A percentile compares a stretch with the other conserved stretches of the same genome.
Conservation (phyloP, 2,113 vertebrate genomes). For the Fregetta grallaria region DNA sequence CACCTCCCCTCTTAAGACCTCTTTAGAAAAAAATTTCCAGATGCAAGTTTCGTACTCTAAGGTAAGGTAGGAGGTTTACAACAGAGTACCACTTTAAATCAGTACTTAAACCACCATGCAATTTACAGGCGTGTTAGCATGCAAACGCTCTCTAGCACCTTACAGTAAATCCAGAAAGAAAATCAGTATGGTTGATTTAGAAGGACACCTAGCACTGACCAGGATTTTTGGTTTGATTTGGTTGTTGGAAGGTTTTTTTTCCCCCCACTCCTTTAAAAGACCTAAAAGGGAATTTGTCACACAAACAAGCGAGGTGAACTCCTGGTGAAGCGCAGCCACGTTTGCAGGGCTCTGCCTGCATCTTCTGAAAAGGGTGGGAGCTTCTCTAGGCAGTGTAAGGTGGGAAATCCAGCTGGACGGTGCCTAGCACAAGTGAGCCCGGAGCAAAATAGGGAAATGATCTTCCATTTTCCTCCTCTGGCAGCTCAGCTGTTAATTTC, state of each 20-base stretch:
- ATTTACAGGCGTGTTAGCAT: neutral
- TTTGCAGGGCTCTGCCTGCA: neutral
- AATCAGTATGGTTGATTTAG: neutral
- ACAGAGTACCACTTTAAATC: neutral
- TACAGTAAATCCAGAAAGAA: neutral
- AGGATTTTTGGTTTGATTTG: neutral
- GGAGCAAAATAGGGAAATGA: neutral
- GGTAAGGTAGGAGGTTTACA: neutral
- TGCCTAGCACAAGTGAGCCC: neutral
- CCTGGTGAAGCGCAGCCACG: accelerated
- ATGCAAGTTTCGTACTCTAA: neutral
- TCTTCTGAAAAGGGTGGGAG: neutral
- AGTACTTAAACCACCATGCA: neutral
- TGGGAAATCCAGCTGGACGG: neutral
- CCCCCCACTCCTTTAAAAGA: neutral
- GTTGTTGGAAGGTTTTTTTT: neutral
- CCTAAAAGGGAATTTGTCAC: neutral
- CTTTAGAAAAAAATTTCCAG: neutral
- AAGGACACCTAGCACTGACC: neutral
- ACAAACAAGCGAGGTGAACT: neutral
- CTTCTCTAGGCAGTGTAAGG: neutral
- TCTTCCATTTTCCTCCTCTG: neutral
- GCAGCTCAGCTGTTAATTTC: neutral
- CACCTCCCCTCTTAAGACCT: neutral
- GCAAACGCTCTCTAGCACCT: neutral